Evolutionary conservation across 2,888 invertebrate species (phyloP).

Genomic region (Tinea pellionella): DNA sequence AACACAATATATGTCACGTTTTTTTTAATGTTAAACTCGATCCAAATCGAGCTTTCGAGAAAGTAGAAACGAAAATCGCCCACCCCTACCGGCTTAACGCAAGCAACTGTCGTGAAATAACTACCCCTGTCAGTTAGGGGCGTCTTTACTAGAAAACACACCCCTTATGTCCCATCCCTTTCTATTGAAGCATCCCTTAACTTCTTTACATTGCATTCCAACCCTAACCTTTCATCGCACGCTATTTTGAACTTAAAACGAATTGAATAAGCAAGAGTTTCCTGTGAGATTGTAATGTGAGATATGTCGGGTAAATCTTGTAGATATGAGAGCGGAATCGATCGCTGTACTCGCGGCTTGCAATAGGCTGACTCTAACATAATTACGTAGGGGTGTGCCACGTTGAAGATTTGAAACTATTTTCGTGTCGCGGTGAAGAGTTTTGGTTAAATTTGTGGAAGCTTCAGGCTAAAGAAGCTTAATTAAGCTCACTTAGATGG

Average conservation of each 20-base stretch:
- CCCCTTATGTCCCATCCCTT: constrained; percentile 1
- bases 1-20: not conserved
- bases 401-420: constrained; percentile 34
- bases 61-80: too few relatives aligned
- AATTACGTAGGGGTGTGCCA: constrained; percentile 9
- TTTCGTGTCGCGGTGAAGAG: constrained; percentile 26
- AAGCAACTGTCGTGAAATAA: not conserved
- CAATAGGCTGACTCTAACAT: constrained; percentile 9
- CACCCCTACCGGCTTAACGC: not conserved
- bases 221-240: not conserved
- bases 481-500: constrained; percentile 11
- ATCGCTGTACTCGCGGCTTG: not conserved
- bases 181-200: not conserved
- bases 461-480: not conserved
- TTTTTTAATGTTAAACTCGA: not conserved
- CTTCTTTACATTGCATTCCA: not conserved
- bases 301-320: not conserved
- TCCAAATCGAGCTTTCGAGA: too few relatives aligned
- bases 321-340: constrained; percentile 1
- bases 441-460: constrained; percentile 12
- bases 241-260: not conserved
- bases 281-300: not conserved
- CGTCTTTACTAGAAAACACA: not conserved
- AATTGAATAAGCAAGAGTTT: not conserved
- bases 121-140: constrained; percentile 1